Evolutionary conservation across 2,113 vertebrate species (phyloP), one percentile per base, ranked within the genome.

Genomic region (Ophthalmolycus amberensis): DNA sequence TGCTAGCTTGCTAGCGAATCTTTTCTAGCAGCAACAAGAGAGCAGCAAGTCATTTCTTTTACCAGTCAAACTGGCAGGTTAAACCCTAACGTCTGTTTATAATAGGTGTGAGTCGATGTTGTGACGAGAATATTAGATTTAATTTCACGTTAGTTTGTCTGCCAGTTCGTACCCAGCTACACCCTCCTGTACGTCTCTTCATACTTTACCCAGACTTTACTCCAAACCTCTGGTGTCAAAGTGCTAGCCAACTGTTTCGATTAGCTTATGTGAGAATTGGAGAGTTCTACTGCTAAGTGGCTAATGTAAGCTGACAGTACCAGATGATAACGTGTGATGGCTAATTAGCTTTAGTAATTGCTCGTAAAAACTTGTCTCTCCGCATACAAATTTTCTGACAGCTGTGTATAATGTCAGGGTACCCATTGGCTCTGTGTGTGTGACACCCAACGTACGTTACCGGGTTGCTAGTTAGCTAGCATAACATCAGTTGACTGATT

Each of bases 31-130:
- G 67, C 50, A 81, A 66, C 75, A 59, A 29, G 48, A 20, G 52
- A 82, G 82, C 88, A 83, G 83, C 71, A 89, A 89, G 88, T 90
- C 81, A 86, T 86, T 89, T 77, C 4, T 86, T 70, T 52, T 74
- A 69, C 73, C 66, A 78, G 56, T 75, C 59, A 80, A 65, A 65
- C 79, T 75, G 78, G n/a, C 65, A 82, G 79, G 69, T 77, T 77
- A 77, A 3, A 82, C 50, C 12, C 46, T 56, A 56, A 79, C 20
- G 20, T 37, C 54, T 5, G 18, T 62, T 12, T 70, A 0, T 22
- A 6, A 6, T 65, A 63, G 58, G 2, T 59, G 27, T 82, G 77
- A 62, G 71, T 66, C 20, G 29, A 1, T 37, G 48, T 34, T 80
- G 38, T 66, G 74, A 48, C 58, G 14, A 52, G 56, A 34, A 25